phyloP scores from a whole-genome alignment of 1,140 invertebrate species.

The Bombus sibiricus region DNA sequence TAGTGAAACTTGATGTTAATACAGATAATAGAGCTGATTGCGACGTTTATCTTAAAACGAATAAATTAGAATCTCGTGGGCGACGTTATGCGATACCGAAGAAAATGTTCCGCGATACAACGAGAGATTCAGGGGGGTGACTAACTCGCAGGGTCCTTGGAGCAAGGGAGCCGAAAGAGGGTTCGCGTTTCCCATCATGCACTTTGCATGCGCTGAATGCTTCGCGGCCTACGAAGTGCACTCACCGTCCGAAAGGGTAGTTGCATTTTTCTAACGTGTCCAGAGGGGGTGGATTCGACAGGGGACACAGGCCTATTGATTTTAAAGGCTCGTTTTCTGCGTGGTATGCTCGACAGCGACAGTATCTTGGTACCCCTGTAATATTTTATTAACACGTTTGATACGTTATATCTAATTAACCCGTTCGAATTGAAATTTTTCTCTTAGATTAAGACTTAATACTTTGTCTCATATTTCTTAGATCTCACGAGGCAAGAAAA shows the following conservation, averaged over 20 bases:
- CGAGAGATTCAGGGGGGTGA: constrained; percentile 40
- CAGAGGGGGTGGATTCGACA: constrained; percentile 49
- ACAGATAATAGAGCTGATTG: background rate
- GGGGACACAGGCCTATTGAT: constrained; percentile 73
- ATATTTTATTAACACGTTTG: background rate
- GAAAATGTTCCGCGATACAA: background rate
- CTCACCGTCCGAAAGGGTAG: constrained; percentile 60
- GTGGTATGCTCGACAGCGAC: constrained; percentile 28
- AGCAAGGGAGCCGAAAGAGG: constrained; percentile 35
- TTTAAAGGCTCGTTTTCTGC: constrained; percentile 71
- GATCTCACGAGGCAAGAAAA: background rate
- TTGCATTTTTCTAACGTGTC: constrained; percentile 66
- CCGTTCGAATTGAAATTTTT: background rate
- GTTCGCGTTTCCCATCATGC: constrained; percentile 31
- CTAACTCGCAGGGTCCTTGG: constrained; percentile 29
- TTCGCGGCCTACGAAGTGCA: constrained; percentile 70
- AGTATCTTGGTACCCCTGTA: constrained; percentile 11
- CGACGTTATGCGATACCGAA: background rate
- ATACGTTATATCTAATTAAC: background rate
- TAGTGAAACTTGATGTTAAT: too few species aligned
- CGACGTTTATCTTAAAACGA: background rate
- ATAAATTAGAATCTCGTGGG: background rate
- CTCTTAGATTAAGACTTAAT: fast-evolving
- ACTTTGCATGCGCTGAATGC: constrained; percentile 69
- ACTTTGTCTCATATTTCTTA: background rate